Percentiles rank a stretch among this genome's conserved stretches.
phyloP scores from a whole-genome alignment of 2,888 invertebrate species.

The Tipula vernalis region DNA sequence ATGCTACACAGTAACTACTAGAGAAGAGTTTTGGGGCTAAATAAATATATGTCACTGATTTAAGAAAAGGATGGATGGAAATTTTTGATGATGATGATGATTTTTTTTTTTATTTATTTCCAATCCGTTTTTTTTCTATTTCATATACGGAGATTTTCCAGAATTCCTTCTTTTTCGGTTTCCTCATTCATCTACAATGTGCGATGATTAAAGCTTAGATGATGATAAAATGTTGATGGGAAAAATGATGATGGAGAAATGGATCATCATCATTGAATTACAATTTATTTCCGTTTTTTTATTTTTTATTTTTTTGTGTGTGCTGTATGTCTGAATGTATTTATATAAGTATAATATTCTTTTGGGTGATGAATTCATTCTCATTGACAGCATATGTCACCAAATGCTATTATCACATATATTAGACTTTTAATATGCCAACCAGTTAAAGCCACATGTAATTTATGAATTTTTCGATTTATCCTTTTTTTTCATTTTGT shows the following conservation, averaged over 20 bases:
- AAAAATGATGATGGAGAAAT: not conserved
- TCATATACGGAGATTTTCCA: not conserved
- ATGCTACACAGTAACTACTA: not conserved
- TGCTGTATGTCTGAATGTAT: not conserved
- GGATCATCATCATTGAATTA: not conserved
- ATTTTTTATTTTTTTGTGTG: not conserved
- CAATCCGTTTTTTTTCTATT: not conserved
- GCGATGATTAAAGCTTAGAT: not conserved
- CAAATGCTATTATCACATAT: constrained; percentile 10
- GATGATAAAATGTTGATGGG: not conserved
- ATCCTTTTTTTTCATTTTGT: not conserved
- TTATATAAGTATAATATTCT: not conserved
- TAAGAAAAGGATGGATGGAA: not conserved
- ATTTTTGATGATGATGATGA: not conserved
- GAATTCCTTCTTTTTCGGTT: not conserved
- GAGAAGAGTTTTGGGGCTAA: not conserved
- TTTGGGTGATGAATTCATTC: not conserved
- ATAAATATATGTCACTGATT: not conserved
- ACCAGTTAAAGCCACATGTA: constrained; percentile 9
- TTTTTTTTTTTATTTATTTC: not conserved
- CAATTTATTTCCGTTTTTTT: not conserved
- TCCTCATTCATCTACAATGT: not conserved
- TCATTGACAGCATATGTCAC: constrained; percentile 11
- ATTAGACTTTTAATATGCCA: constrained; percentile 10
- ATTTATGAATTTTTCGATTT: constrained; percentile 7